Evolutionary conservation across 2,113 vertebrate species (phyloP).

Genomic region (Paracanthobrama guichenoti): DNA sequence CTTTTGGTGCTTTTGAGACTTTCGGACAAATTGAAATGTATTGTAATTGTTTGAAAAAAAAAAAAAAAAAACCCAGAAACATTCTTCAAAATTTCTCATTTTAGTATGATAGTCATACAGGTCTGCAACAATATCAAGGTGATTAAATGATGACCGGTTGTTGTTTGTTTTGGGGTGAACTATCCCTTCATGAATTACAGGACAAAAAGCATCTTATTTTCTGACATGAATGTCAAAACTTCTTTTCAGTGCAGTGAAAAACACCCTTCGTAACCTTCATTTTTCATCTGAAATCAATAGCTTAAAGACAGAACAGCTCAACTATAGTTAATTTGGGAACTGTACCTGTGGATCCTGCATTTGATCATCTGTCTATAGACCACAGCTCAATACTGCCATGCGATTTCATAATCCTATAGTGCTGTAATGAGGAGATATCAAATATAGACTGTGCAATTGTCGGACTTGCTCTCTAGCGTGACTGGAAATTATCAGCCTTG

Average conservation of each 20-base stretch:
- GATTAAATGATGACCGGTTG: not conserved
- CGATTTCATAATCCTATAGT: constrained; percentile 24
- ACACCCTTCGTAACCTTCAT: not conserved
- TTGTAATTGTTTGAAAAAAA: not conserved
- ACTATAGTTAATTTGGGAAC: not conserved
- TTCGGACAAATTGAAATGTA: not conserved
- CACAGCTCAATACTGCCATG: not conserved
- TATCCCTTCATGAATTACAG: not conserved
- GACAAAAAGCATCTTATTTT: not conserved
- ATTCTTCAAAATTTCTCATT: not conserved
- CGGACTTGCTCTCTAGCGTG: not conserved
- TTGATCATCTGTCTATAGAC: constrained; percentile 13
- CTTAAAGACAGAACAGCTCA: not conserved
- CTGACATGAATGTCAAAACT: not conserved
- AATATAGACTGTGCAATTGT: not conserved
- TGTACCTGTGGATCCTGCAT: not conserved
- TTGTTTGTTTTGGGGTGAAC: not conserved
- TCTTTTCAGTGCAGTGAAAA: not conserved
- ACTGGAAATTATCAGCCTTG: not conserved
- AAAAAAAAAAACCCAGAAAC: not conserved
- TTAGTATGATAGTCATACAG: not conserved
- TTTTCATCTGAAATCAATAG: constrained; percentile 20
- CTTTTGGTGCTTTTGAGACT: not conserved
- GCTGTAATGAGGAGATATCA: constrained; percentile 24
- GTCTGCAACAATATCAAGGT: not conserved